Conservation (phyloP, 2,113 vertebrate genomes). For the Phylloscopus trochilus region DNA sequence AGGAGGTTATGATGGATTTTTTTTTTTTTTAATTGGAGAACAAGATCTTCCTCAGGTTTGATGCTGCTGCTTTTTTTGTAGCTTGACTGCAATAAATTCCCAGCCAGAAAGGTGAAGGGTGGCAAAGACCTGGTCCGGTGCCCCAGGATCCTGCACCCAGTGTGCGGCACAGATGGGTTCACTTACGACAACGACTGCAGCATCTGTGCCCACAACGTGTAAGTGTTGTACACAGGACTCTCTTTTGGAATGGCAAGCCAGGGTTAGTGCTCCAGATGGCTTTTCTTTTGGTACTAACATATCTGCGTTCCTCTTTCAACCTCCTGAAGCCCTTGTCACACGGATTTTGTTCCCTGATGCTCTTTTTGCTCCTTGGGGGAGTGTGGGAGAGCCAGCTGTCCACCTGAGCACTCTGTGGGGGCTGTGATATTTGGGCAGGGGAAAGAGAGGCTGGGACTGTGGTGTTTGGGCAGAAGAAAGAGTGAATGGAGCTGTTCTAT, state of each 20-base stretch:
- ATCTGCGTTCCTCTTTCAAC: background rate
- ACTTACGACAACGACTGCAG: constrained; percentile 39
- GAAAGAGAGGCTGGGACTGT: background rate
- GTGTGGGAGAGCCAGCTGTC: background rate
- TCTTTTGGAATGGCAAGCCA: background rate
- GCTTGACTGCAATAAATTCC: background rate
- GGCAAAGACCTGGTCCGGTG: background rate
- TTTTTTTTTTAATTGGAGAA: background rate
- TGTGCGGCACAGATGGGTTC: constrained; percentile 39
- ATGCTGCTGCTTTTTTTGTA: background rate
- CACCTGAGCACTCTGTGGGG: background rate
- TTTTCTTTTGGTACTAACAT: background rate
- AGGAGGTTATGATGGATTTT: accelerated
- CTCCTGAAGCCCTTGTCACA: background rate
- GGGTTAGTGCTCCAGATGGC: background rate
- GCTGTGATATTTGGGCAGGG: background rate
- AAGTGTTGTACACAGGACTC: background rate
- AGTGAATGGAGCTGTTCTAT: background rate
- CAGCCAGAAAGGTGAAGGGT: background rate
- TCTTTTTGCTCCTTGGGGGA: background rate
- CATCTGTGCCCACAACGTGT: constrained; percentile 54
- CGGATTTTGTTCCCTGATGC: background rate
- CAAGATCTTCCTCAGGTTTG: background rate
- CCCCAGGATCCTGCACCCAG: background rate
- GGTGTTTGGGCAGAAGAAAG: background rate